Conservation (phyloP, 2,113 vertebrate genomes). For the Mormoops blainvillei region DNA sequence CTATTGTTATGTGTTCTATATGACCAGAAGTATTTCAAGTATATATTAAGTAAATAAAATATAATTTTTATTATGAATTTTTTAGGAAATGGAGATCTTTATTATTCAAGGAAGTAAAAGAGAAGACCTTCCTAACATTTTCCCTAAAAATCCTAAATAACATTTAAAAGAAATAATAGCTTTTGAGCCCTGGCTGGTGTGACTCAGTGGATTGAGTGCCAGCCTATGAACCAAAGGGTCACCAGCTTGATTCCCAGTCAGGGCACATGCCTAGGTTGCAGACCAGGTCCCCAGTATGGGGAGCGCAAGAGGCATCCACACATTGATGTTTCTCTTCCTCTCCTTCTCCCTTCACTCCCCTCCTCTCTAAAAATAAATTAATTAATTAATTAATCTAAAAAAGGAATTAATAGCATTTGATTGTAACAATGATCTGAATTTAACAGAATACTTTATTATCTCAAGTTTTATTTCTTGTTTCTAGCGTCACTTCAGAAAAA, state of each 20-base stretch:
- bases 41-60: constrained; percentile 29
- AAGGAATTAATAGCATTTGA: too few relatives aligned
- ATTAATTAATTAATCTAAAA: too few relatives aligned
- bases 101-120: background rate
- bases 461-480: background rate
- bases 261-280: too few relatives aligned
- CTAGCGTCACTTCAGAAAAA: background rate
- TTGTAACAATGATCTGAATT: background rate
- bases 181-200: too few relatives aligned
- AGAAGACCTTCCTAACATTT: background rate
- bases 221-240: too few relatives aligned
- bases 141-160: background rate
- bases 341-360: too few relatives aligned
- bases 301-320: too few relatives aligned
- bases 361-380: too few relatives aligned
- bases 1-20: background rate
- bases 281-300: too few relatives aligned
- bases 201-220: too few relatives aligned
- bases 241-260: too few relatives aligned
- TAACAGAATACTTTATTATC: background rate
- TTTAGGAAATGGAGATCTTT: background rate
- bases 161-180: background rate
- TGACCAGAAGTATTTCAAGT: background rate
- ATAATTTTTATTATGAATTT: background rate
- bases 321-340: too few relatives aligned